Evolutionary conservation across 2,113 vertebrate species (phyloP).

Genomic region (Notothenia rossii): DNA sequence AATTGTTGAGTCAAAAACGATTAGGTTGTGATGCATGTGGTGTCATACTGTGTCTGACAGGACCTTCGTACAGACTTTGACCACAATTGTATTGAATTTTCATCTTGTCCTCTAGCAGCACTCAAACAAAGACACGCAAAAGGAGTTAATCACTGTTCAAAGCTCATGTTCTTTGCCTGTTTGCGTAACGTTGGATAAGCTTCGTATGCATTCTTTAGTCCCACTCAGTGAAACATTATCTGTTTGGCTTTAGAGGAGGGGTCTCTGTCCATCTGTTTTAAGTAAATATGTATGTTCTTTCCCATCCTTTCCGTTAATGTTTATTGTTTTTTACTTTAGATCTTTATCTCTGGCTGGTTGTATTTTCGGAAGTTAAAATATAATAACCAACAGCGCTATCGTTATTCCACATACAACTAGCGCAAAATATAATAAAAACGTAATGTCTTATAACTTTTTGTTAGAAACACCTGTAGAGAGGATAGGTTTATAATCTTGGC

Average conservation of each 20-base stretch:
- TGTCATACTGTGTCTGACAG: background rate
- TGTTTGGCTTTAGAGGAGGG: background rate
- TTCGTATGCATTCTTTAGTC: background rate
- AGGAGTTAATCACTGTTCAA: conserved; percentile 15
- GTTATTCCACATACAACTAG: background rate
- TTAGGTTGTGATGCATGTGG: background rate
- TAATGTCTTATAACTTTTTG: conserved; percentile 4
- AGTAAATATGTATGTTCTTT: background rate
- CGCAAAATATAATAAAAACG: background rate
- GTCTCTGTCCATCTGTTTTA: background rate
- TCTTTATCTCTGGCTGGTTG: background rate
- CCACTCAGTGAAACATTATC: background rate
- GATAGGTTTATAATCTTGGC: conserved; percentile 48
- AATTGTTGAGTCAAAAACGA: background rate
- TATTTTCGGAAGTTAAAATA: background rate
- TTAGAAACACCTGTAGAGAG: conserved; percentile 45
- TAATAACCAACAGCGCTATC: background rate
- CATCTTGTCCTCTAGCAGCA: background rate
- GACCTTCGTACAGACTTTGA: background rate
- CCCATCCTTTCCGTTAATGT: background rate
- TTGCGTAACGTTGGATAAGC: background rate
- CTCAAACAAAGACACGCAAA: background rate
- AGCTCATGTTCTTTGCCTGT: conserved; percentile 34
- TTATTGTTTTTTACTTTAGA: background rate
- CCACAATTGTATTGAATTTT: background rate